Base-by-base conservation (phyloP, 2,797 vertebrate genomes). In the Syngnathus acus region DNA sequence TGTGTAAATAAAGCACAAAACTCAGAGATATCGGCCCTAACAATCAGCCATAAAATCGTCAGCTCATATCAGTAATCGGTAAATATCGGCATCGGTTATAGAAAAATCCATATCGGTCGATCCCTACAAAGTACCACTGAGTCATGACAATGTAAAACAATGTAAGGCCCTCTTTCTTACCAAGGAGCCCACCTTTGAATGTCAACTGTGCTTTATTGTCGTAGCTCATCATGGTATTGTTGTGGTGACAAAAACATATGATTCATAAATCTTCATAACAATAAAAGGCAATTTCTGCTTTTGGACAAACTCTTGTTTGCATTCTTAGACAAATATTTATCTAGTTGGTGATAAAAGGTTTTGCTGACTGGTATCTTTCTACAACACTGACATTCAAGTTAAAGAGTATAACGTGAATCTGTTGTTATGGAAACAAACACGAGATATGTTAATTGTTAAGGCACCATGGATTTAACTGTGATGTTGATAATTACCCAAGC, bases 381-480 rank as follows among this genome's bases (percentile, higher is more conserved):
- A 58, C 39, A 2, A 17, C 16, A 48, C 37, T 26, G 10, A 64
- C 59, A 14, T 17, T 53, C 26, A 39, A 32, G 51, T 65, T 47
- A 53, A 48, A 48, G 38, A 21, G 23, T 63, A 39, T 1, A 55
- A 5, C 60, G 23, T 14, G 62, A 58, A 65, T 40, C 43, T 45
- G 63, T 74, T 70, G 71, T 74, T 67, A 67, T 78, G 65, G 67
- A 69, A 71, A 75, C 68, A 54, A 57, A 45, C 64, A 39, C 40
- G 9, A 53, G 32, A 17, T 23, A 61, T 57, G 45, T 8, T 45
- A 57, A 23, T 6, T 62, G 6, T 64, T 17, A 38, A 39, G 26
- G 32, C 57, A 59, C 32, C 2, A 19, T 39, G 57, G 26, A 59
- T 59, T 59, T 1, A 38, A 59, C 6, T 37, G 26, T 39, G 57